These are phyloP conservation scores for Ophion ventricosus DNA, from an alignment of 2,888 invertebrate genomes.

Conservation along the genomic window DNA sequence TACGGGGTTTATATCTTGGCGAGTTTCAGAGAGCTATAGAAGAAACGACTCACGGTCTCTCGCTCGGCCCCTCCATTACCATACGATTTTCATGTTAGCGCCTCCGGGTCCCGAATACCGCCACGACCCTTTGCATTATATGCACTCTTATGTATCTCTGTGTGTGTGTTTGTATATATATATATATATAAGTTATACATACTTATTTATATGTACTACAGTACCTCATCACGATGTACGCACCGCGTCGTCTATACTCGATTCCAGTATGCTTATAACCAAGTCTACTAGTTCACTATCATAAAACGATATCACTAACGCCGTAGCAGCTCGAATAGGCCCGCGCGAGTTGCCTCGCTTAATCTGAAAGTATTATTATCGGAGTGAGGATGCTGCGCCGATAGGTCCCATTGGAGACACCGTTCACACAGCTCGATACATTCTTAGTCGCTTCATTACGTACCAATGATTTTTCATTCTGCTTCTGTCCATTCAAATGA, in stretches of 20 bases:
- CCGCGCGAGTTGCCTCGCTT: slow-evolving; percentile 12
- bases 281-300: slow-evolving; percentile 40
- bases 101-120: slow-evolving; percentile 79
- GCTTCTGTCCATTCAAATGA: too few species aligned
- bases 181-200: slow-evolving; percentile 2
- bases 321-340: slow-evolving; percentile 13
- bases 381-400: slow-evolving; percentile 20
- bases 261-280: slow-evolving; percentile 30
- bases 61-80: slow-evolving; percentile 75
- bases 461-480: slow-evolving; percentile 64
- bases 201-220: slow-evolving; percentile 2
- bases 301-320: slow-evolving; percentile 37
- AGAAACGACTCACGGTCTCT: slow-evolving; percentile 53
- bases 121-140: slow-evolving; percentile 80
- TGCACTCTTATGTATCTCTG: slow-evolving; percentile 64
- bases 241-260: background rate
- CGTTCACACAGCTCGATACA: slow-evolving; percentile 46
- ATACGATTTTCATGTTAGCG: slow-evolving; percentile 82
- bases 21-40: slow-evolving; percentile 46
- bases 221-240: background rate
- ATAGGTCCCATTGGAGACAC: too few species aligned
- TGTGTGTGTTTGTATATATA: background rate
- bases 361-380: slow-evolving; percentile 41
- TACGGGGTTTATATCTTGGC: slow-evolving; percentile 44
- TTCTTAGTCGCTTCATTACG: slow-evolving; percentile 53